A percentile compares a stretch with the other conserved stretches of the same genome.
phyloP scores from a whole-genome alignment of 2,888 invertebrate genomes.

The Elegia similella region DNA sequence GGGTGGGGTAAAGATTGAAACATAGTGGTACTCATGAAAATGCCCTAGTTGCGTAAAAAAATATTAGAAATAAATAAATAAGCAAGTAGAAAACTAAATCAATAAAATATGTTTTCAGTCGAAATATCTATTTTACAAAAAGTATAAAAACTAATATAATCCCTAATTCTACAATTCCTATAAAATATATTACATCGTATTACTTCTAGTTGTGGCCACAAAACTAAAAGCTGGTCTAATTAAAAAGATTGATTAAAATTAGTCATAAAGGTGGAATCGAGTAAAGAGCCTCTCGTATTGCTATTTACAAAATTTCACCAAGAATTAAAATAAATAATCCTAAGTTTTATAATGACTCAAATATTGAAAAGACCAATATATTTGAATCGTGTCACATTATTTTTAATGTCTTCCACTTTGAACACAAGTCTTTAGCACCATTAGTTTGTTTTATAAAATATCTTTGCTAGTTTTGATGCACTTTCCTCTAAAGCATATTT shows the following conservation, averaged over 20 bases:
- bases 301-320: conserved; percentile 78
- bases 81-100: conserved; percentile 33
- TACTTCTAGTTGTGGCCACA: conserved; percentile 48
- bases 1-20: conserved; percentile 11
- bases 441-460: conserved; percentile 48
- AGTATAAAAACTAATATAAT: conserved; percentile 32
- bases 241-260: conserved; percentile 19
- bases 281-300: conserved; percentile 56
- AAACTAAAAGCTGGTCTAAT: conserved; percentile 37
- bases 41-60: conserved; percentile 29
- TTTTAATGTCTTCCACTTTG: conserved; percentile 39
- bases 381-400: conserved; percentile 16
- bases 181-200: conserved; percentile 43
- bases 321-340: conserved; percentile 35
- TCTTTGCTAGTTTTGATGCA: conserved; percentile 86
- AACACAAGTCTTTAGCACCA: conserved; percentile 64
- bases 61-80: conserved; percentile 35
- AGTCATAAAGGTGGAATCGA: conserved; percentile 62
- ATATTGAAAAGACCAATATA: conserved; percentile 20
- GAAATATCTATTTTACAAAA: conserved; percentile 50
- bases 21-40: conserved; percentile 26
- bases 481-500: conserved; percentile 92
- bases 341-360: conserved; percentile 32
- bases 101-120: conserved; percentile 56
- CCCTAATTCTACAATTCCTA: conserved; percentile 20